These are phyloP conservation scores for Echiichthys vipera DNA, from an alignment of 2,797 vertebrate species.

Conservation along the genomic window DNA sequence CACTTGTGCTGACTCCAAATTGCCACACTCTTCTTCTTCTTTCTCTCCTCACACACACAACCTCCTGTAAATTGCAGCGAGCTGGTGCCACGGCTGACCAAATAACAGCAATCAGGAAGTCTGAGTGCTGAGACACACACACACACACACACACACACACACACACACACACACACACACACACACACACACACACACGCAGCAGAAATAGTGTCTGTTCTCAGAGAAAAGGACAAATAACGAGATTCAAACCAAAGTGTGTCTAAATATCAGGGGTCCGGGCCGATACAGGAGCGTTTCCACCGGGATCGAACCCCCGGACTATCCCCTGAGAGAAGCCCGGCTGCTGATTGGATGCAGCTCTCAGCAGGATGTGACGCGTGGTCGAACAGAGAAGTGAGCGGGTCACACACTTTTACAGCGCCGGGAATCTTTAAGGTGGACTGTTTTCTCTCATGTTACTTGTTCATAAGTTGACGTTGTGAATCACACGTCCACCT, in stretches of 20 bases:
- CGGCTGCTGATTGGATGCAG: too few species aligned
- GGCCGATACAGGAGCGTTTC: too few species aligned
- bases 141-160: conserved; percentile 40
- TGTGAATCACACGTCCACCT: too few species aligned
- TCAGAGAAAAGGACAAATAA: conserved; percentile 16
- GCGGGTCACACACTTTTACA: too few species aligned
- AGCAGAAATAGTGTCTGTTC: conserved; percentile 12
- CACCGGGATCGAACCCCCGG: too few species aligned
- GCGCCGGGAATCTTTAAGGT: too few species aligned
- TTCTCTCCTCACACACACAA: conserved; percentile 28
- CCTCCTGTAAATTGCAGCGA: conserved; percentile 69
- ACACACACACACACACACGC: conserved; percentile 40
- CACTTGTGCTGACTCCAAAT: conserved; percentile 71
- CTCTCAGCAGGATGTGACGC: too few species aligned
- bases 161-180: conserved; percentile 11
- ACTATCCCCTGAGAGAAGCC: too few species aligned
- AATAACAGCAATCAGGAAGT: conserved; percentile 79
- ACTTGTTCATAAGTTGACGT: too few species aligned
- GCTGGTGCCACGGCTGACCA: conserved; percentile 70
- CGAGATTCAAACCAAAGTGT: background rate
- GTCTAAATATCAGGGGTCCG: too few species aligned
- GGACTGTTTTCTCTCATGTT: too few species aligned
- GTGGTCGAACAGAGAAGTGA: too few species aligned
- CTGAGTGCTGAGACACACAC: conserved; percentile 72
- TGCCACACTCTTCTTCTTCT: conserved; percentile 59